A percentile compares a stretch with the other conserved stretches of the same genome.
Evolutionary conservation across 2,113 vertebrate species (phyloP).

Genomic region (Dicrurus megarhynchus): DNA sequence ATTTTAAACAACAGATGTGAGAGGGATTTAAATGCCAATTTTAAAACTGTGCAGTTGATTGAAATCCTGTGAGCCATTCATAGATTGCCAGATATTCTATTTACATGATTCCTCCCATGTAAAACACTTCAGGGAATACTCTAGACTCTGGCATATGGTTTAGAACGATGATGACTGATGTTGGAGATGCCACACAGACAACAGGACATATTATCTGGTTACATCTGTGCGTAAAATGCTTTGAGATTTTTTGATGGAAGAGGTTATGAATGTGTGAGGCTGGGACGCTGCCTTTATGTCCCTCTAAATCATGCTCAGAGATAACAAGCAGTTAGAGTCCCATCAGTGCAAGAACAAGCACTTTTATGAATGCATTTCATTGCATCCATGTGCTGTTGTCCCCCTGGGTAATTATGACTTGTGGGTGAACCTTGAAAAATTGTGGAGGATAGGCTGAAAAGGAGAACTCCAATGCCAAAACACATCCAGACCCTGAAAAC

Average conservation of each 20-base stretch:
- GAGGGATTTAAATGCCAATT: slow-evolving; percentile 49
- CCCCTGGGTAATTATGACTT: slow-evolving; percentile 27
- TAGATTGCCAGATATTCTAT: slow-evolving; percentile 57
- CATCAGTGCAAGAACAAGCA: neutral
- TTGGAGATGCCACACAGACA: slow-evolving; percentile 54
- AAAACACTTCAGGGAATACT: slow-evolving; percentile 59
- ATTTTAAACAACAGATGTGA: slow-evolving; percentile 58
- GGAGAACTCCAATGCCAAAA: neutral
- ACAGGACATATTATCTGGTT: slow-evolving; percentile 46
- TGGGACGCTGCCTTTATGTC: slow-evolving; percentile 34
- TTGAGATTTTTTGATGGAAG: slow-evolving; percentile 21
- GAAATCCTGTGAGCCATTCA: slow-evolving; percentile 57
- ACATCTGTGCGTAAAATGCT: slow-evolving; percentile 51
- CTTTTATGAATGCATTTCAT: slow-evolving; percentile 36
- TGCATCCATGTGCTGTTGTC: slow-evolving; percentile 35
- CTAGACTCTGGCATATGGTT: slow-evolving; percentile 34
- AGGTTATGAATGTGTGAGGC: slow-evolving; percentile 28
- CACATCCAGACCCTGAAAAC: neutral
- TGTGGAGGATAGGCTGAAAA: neutral
- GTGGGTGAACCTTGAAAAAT: slow-evolving; percentile 42
- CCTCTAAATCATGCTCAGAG: slow-evolving; percentile 23
- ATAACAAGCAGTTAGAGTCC: slow-evolving; percentile 39
- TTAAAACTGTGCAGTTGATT: slow-evolving; percentile 52
- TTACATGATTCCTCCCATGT: slow-evolving; percentile 36
- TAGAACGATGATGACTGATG: slow-evolving; percentile 35